Percentiles rank a stretch among this genome's conserved stretches.
phyloP scores from a whole-genome alignment of 2,113 vertebrate genomes.

The Gallinago paraguaiae region DNA sequence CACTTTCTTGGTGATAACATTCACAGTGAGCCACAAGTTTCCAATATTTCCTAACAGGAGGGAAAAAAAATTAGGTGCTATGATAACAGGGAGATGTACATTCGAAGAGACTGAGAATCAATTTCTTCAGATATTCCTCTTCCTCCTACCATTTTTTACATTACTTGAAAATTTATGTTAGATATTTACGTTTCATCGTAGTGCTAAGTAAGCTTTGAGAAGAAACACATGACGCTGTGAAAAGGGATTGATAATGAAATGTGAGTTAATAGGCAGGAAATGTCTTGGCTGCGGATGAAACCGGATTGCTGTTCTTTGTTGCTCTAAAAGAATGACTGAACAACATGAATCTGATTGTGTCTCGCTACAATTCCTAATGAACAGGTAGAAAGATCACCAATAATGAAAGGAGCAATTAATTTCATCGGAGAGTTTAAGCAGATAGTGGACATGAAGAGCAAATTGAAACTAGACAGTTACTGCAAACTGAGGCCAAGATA shows the following conservation, averaged over 20 bases:
- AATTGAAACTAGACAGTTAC: slow-evolving; percentile 18
- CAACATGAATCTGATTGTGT: not conserved
- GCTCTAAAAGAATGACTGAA: slow-evolving; percentile 16
- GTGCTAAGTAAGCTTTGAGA: not conserved
- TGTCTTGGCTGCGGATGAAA: not conserved
- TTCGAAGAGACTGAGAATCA: not conserved
- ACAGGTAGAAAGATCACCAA: not conserved
- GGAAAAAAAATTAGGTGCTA: not conserved
- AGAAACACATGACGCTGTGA: not conserved
- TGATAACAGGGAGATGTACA: not conserved
- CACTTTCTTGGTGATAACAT: not conserved
- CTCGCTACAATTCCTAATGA: not conserved
- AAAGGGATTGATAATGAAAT: not conserved
- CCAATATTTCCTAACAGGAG: not conserved
- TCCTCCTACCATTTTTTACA: not conserved
- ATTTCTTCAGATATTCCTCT: not conserved
- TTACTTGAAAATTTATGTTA: not conserved
- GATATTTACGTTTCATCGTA: not conserved
- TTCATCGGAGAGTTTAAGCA: not conserved
- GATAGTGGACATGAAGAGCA: not conserved
- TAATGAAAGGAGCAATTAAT: slow-evolving; percentile 10
- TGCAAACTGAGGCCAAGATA: not conserved
- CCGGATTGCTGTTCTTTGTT: not conserved
- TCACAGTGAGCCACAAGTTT: not conserved
- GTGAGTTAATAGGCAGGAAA: not conserved